A percentile compares a stretch with the other conserved stretches of the same genome.
phyloP scores from a whole-genome alignment of 2,888 invertebrate species.

The Rhogogaster chlorosoma region DNA sequence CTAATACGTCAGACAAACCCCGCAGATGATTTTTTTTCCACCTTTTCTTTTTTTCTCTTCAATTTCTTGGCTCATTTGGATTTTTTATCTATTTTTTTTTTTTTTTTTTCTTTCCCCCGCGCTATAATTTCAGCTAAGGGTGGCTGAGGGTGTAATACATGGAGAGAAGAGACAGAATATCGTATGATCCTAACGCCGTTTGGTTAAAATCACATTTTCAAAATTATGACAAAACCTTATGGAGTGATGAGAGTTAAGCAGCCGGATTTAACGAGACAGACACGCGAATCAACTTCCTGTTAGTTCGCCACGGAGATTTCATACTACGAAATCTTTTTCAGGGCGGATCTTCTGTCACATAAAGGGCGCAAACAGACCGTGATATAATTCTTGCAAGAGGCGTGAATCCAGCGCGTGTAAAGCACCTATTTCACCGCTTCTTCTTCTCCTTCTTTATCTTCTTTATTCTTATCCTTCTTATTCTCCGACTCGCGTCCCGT shows the following conservation, averaged over 20 bases:
- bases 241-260: neutral
- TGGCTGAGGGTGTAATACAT: no score
- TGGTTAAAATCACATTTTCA: neutral
- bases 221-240: neutral
- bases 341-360: neutral
- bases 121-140: no score
- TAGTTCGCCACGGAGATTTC: neutral
- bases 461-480: neutral
- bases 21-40: neutral
- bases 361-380: constrained; percentile 40
- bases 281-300: neutral
- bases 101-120: neutral
- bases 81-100: no score
- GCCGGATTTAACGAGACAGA: neutral
- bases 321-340: neutral
- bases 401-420: neutral
- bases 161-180: neutral
- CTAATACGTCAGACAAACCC: neutral
- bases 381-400: constrained; percentile 29
- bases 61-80: neutral
- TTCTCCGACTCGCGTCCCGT: neutral
- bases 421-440: neutral
- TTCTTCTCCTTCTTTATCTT: neutral
- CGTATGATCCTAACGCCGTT: neutral
- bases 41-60: neutral